Evolutionary conservation across 2,888 invertebrate genomes (phyloP).

Genomic region (Heteropelma amictum): DNA sequence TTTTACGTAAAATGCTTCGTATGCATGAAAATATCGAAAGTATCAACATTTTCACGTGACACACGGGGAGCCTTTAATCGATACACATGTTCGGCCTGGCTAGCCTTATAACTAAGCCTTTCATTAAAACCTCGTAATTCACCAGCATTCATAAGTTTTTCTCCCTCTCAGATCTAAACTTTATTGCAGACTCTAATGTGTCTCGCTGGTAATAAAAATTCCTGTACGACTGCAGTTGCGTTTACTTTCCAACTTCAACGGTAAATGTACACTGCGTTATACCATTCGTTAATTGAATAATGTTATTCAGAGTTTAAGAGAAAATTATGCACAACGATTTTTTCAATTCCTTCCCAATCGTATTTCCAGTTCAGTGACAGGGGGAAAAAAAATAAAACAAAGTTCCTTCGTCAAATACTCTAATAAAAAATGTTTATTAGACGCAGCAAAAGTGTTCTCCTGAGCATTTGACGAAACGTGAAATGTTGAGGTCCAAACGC

Average conservation of each 20-base stretch:
- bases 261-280: not conserved
- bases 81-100: constrained; percentile 13
- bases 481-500: constrained; percentile 20
- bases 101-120: constrained; percentile 33
- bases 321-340: not conserved
- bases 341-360: not conserved
- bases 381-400: not conserved
- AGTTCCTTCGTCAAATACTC: not conserved
- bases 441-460: not conserved
- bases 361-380: not conserved
- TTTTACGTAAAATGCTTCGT: not conserved
- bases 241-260: constrained; percentile 25
- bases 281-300: constrained; percentile 39
- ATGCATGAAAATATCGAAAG: no score
- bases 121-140: constrained; percentile 30
- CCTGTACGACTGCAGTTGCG: constrained; percentile 12
- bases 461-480: not conserved
- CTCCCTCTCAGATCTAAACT: constrained; percentile 9
- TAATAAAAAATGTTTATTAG: not conserved
- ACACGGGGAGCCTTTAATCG: constrained; percentile 14
- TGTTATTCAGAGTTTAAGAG: not conserved
- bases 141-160: constrained; percentile 12
- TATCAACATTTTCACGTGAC: no score
- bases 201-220: constrained; percentile 4
- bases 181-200: constrained; percentile 17